Conservation (phyloP, 2,113 vertebrate species). For the Erythrocercus mccallii region DNA sequence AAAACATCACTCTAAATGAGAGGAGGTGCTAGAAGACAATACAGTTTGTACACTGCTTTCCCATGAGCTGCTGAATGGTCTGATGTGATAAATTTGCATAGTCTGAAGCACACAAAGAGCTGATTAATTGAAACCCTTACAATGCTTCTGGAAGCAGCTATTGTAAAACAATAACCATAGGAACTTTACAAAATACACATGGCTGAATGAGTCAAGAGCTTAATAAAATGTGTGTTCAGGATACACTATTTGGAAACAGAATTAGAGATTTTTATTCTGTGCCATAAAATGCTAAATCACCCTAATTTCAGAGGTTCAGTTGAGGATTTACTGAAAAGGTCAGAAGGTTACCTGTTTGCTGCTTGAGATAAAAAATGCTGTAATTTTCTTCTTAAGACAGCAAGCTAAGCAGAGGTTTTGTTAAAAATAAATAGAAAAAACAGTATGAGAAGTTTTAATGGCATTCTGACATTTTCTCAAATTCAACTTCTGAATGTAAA, state of each 20-base stretch:
- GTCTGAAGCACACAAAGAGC: conserved; percentile 93
- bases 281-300: conserved; percentile 77
- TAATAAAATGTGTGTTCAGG: conserved; percentile 76
- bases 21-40: conserved; percentile 92
- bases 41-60: conserved; percentile 90
- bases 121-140: conserved; percentile 98
- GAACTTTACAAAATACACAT: conserved; percentile 90
- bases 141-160: conserved; percentile 83
- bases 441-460: neutral
- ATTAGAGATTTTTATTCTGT: conserved; percentile 80
- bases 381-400: conserved; percentile 50
- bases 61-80: conserved; percentile 89
- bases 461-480: neutral
- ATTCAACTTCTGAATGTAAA: neutral
- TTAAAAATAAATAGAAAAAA: conserved; percentile 20
- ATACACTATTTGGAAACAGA: conserved; percentile 78
- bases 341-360: conserved; percentile 75
- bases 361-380: conserved; percentile 57
- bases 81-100: conserved; percentile 99
- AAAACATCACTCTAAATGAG: conserved; percentile 92
- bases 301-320: conserved; percentile 73
- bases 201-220: conserved; percentile 73
- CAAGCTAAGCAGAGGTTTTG: neutral
- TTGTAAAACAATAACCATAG: conserved; percentile 86
- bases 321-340: conserved; percentile 76